These are phyloP conservation scores for Hemibagrus guttatus DNA, from an alignment of 2,797 vertebrate species.

Conservation along the genomic window DNA sequence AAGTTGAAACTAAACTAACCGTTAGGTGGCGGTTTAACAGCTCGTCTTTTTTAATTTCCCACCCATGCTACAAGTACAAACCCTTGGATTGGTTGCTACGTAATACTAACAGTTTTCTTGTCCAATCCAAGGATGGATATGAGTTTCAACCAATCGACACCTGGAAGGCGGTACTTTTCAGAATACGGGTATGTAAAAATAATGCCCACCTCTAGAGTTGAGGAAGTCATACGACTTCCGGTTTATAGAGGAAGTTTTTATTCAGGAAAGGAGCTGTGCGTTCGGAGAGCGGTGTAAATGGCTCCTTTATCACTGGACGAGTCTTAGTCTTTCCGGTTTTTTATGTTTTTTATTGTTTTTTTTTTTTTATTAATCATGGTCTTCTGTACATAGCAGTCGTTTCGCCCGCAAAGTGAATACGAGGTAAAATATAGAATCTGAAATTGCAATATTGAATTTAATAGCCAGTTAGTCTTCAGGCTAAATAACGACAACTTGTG, in stretches of 20 bases:
- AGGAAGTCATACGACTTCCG: conserved; percentile 38
- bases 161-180: neutral
- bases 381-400: neutral
- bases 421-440: neutral
- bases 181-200: neutral
- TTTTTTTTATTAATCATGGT: neutral
- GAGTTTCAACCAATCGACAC: neutral
- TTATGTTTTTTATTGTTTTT: neutral
- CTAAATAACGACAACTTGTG: conserved; percentile 5
- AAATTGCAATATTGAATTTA: neutral
- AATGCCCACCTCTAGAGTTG: neutral
- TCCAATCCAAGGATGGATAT: neutral
- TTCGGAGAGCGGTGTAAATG: neutral
- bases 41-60: neutral
- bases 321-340: neutral
- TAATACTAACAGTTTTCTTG: neutral
- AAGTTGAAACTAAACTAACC: neutral
- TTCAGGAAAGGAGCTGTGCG: conserved; percentile 27
- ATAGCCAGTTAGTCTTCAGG: conserved; percentile 10
- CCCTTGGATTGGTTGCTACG: neutral
- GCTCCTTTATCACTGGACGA: neutral
- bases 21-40: conserved; percentile 19
- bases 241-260: conserved; percentile 52
- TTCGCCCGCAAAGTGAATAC: conserved; percentile 29
- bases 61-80: neutral